Evolutionary conservation across 2,888 invertebrate genomes (phyloP).

Genomic region (Cerastoderma edule): DNA sequence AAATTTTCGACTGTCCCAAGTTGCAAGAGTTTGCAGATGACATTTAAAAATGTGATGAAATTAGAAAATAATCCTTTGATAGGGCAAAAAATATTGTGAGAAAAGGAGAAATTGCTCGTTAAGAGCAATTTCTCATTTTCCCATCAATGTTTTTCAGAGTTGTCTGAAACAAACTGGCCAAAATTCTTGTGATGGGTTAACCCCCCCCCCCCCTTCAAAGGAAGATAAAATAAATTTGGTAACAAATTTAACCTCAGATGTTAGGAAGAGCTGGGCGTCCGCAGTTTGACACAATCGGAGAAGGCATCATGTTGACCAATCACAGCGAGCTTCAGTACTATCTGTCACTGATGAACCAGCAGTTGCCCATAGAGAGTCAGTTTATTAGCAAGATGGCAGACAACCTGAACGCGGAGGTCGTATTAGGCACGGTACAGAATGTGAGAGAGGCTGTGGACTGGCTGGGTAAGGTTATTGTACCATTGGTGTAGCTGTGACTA

Average conservation of each 20-base stretch:
- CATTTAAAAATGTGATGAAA: too few species aligned
- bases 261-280: conserved; percentile 98
- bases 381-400: conserved; percentile 96
- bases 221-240: too few species aligned
- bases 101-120: too few species aligned
- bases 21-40: too few species aligned
- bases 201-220: too few species aligned
- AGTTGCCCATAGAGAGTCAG: conserved; percentile 99
- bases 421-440: conserved; percentile 96
- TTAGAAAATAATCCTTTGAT: too few species aligned
- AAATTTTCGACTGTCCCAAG: too few species aligned
- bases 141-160: too few species aligned
- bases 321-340: conserved; percentile 99
- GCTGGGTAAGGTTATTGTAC: conserved; percentile 87
- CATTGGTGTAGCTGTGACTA: too few species aligned
- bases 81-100: too few species aligned
- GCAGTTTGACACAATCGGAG: conserved; percentile 98
- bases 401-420: conserved; percentile 98
- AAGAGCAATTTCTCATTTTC: too few species aligned
- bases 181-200: not conserved
- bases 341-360: conserved; percentile 97
- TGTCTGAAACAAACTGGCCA: not conserved
- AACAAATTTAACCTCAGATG: conserved; percentile 89
- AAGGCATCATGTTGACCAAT: conserved; percentile 98
- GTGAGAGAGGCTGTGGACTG: conserved; percentile 95